Evolutionary conservation across 2,113 vertebrate genomes (phyloP), one percentile per base, ranked within the genome.

Genomic region (Ammospiza caudacuta): DNA sequence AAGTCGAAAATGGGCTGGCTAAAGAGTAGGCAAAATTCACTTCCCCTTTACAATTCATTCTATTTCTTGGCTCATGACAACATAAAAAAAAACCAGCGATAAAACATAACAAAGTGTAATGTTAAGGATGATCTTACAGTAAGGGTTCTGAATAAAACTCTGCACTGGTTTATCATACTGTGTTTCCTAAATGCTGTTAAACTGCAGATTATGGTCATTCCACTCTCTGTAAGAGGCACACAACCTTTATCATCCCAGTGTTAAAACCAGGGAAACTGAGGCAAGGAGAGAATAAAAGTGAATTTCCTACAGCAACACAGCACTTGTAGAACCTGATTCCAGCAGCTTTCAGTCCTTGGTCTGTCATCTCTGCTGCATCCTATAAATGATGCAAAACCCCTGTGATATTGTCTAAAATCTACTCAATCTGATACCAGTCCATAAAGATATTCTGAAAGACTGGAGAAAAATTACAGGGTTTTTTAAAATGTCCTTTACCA

Each of bases 401-500:
- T 52, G 23, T 67, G 46, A 47, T 74, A 44, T 2, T 77, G 51
- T 83, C 49, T 83, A 86, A 95, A 93, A 89, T 54, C 52, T 62
- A 85, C 41, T 84, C 66, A 76, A 6, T 74, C 39, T 68, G 46
- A 58, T 35, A 68, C 11, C 14, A 37, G 52, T 78, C 64, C 64
- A 72, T 68, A 61, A 22, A 72, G 10, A 68, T 25, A 43, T 81
- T 81, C 73, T 76, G 66, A 92, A 89, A 89, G 57, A 81, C 15
- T n/a, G 54, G 33, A 78, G 41, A 89, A 92, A 95, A 95, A 90
- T 25, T 39, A 47, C 57, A 35, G 11, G 4, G 9, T 31, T 76
- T 84, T 75, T 78, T 47, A 3, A 15, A 72, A 74, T 51, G 92
- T 68, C 96, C 94, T 97, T 94, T 94, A 47, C 80, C 87, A 93